Conservation (phyloP, 2,113 vertebrate species). For the Hassar affinis region DNA sequence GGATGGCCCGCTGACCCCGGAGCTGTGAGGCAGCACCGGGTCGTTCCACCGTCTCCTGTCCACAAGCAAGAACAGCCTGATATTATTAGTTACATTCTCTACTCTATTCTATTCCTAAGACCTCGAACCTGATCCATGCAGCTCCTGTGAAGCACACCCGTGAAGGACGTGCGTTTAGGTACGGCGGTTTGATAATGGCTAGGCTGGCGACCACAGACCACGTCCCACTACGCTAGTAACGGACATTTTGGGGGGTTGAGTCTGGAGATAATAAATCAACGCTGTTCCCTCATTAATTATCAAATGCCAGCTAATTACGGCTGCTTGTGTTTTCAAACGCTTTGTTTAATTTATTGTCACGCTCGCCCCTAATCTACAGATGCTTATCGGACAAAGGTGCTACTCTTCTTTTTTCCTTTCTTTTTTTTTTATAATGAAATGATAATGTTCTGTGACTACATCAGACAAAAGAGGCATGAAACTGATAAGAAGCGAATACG, state of each 20-base stretch:
- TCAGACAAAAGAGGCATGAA: constrained; percentile 69
- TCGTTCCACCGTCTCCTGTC: background rate
- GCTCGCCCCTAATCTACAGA: constrained; percentile 76
- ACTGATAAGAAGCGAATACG: constrained; percentile 68
- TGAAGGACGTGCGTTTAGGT: background rate
- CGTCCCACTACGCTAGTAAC: constrained; percentile 70
- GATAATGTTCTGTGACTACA: constrained; percentile 65
- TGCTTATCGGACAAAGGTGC: constrained; percentile 62
- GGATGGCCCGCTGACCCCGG: background rate
- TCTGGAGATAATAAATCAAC: constrained; percentile 72
- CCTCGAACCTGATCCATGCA: background rate
- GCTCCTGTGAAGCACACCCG: background rate
- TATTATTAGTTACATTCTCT: too few species aligned
- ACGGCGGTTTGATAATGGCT: background rate
- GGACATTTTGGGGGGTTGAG: constrained; percentile 65
- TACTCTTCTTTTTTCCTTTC: constrained; percentile 61
- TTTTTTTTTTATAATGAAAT: constrained; percentile 68
- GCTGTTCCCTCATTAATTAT: constrained; percentile 75
- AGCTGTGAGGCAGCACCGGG: background rate
- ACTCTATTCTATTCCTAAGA: background rate
- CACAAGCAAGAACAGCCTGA: background rate
- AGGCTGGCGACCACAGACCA: constrained; percentile 50
- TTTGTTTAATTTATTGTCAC: constrained; percentile 78
- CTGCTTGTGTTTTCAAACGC: constrained; percentile 78
- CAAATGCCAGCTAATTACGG: constrained; percentile 78